Evolutionary conservation across 2,888 invertebrate genomes (phyloP).

Genomic region (Microplitis deprimator): DNA sequence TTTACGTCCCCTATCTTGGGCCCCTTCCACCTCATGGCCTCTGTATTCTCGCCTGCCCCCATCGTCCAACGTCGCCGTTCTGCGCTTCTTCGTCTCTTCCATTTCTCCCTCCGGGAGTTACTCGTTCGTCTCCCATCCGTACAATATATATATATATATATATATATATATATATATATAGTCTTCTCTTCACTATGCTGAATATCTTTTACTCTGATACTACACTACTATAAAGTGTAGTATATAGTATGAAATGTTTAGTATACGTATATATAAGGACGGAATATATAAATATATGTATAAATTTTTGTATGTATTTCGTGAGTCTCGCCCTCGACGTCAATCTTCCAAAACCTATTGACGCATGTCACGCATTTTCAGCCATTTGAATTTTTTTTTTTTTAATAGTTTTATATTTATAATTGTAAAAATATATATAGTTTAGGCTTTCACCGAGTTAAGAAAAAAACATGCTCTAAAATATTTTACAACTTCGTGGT

Average conservation of each 20-base stretch:
- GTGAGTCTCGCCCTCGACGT: constrained; percentile 35
- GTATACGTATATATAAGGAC: background rate
- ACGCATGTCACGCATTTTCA: constrained; percentile 55
- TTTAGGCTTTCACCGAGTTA: background rate
- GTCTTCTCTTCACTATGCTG: constrained; percentile 12
- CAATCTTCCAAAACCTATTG: constrained; percentile 33
- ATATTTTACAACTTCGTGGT: background rate
- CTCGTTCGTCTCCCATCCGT: constrained; percentile 21
- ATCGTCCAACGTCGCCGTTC: constrained; percentile 49
- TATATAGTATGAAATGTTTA: background rate
- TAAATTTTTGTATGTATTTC: background rate
- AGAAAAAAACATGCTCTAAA: background rate
- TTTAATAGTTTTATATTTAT: no score
- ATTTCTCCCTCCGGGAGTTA: constrained; percentile 24
- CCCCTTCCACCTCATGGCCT: constrained; percentile 44
- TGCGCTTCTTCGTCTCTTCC: constrained; percentile 45
- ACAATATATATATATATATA: background rate
- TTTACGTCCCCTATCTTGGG: constrained; percentile 45
- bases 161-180: background rate
- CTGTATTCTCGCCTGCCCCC: constrained; percentile 47
- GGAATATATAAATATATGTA: background rate
- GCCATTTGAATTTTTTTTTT: constrained; percentile 37
- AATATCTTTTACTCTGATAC: background rate
- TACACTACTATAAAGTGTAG: background rate
- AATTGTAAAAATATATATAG: no score